These are phyloP conservation scores for Drosophila kanapiae DNA, from an alignment of 1,140 invertebrate species.

Conservation along the genomic window DNA sequence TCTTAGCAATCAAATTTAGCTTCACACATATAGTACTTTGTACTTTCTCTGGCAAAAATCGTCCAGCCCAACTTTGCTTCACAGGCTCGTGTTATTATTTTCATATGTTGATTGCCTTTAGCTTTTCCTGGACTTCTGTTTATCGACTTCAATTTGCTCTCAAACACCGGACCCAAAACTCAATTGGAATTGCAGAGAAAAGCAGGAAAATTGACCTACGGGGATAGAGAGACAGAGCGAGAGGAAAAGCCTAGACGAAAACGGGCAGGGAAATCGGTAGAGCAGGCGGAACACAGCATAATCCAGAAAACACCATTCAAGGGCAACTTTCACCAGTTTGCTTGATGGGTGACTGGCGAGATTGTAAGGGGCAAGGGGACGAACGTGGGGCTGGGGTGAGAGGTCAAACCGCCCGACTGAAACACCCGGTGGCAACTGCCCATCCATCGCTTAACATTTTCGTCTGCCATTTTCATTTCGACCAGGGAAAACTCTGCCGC, in stretches of 20 bases:
- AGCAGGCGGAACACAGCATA: slow-evolving; percentile 50
- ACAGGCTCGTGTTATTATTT: slow-evolving; percentile 32
- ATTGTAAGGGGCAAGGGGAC: neutral
- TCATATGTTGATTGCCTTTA: slow-evolving; percentile 53
- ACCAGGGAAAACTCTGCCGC: slow-evolving; percentile 65
- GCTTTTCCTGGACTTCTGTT: slow-evolving; percentile 58
- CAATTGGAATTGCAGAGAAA: slow-evolving; percentile 55
- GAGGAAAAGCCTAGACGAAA: slow-evolving; percentile 21
- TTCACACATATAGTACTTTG: too few species aligned
- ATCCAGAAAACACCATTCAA: slow-evolving; percentile 79
- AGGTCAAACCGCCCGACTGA: slow-evolving; percentile 42
- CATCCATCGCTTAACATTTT: slow-evolving; percentile 53
- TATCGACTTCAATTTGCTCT: slow-evolving; percentile 77
- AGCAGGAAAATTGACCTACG: slow-evolving; percentile 23
- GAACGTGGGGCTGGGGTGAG: slow-evolving; percentile 20
- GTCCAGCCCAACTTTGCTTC: slow-evolving; percentile 5
- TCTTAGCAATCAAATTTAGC: slow-evolving; percentile 3
- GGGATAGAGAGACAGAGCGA: neutral
- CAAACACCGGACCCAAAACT: slow-evolving; percentile 62
- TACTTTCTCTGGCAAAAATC: slow-evolving; percentile 12
- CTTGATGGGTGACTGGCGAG: slow-evolving; percentile 22
- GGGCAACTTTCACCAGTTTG: slow-evolving; percentile 79
- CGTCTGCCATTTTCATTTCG: slow-evolving; percentile 78
- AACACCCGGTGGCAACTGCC: slow-evolving; percentile 47
- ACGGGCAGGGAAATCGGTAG: slow-evolving; percentile 5